phyloP scores from a whole-genome alignment of 2,888 invertebrate genomes.

The Cheilosia grossa region DNA sequence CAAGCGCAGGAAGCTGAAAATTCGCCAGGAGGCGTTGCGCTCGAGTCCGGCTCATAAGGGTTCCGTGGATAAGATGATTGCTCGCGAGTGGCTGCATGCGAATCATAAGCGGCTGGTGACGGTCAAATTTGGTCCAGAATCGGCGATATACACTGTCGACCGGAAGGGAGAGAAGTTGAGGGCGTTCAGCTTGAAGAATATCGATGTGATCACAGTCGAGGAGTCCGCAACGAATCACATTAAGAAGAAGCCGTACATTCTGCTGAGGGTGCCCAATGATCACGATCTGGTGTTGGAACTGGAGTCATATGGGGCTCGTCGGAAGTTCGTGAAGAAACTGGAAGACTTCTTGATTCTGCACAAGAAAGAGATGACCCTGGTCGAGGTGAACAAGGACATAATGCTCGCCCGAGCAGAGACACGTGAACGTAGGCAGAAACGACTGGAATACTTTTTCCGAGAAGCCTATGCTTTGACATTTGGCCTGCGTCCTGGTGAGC shows the following conservation, averaged over 20 bases:
- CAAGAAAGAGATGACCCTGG: slow-evolving; percentile 91
- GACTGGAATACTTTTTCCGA: slow-evolving; percentile 97
- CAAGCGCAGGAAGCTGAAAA: slow-evolving; percentile 90
- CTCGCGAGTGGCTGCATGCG: slow-evolving; percentile 96
- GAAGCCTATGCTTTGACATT: slow-evolving; percentile 98
- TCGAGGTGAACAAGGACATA: slow-evolving; percentile 90
- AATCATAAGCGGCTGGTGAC: slow-evolving; percentile 95
- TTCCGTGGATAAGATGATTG: slow-evolving; percentile 95
- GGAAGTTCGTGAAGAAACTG: slow-evolving; percentile 94
- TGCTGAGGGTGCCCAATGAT: slow-evolving; percentile 92
- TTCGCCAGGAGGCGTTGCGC: slow-evolving; percentile 86
- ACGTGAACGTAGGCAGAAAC: slow-evolving; percentile 94
- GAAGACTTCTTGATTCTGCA: slow-evolving; percentile 93
- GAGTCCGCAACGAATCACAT: slow-evolving; percentile 91
- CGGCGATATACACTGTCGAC: slow-evolving; percentile 93
- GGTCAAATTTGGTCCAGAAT: slow-evolving; percentile 94
- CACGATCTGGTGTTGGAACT: slow-evolving; percentile 97
- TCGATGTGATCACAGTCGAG: slow-evolving; percentile 92
- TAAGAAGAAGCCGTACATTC: slow-evolving; percentile 91
- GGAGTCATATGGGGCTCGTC: slow-evolving; percentile 90
- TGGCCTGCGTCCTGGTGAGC: slow-evolving; percentile 93
- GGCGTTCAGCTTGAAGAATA: slow-evolving; percentile 90
- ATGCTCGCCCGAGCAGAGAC: slow-evolving; percentile 97
- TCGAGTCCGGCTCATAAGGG: slow-evolving; percentile 85
- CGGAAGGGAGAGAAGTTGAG: slow-evolving; percentile 96